phyloP scores from a whole-genome alignment of 2,888 invertebrate species.

The Lypha dubia region DNA sequence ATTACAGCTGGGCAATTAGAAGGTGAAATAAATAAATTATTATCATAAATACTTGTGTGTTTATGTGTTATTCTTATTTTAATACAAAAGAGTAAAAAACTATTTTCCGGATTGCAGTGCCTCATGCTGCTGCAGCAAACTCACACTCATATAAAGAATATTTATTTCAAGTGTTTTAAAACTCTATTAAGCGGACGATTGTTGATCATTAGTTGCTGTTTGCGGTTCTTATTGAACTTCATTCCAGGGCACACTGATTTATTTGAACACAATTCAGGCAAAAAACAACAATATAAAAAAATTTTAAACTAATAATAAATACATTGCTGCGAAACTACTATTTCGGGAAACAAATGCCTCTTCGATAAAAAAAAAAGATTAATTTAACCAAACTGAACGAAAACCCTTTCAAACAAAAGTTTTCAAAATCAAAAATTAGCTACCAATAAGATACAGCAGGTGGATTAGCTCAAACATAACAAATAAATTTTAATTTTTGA shows the following conservation, averaged over 20 bases:
- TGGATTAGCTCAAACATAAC: too few relatives aligned
- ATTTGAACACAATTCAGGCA: background rate
- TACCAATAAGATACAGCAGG: too few relatives aligned
- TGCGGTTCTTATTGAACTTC: background rate
- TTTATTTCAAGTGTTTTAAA: constrained; percentile 15
- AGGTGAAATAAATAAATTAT: constrained; percentile 29
- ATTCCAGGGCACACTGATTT: background rate
- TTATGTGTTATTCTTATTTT: background rate
- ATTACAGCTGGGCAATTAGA: constrained; percentile 51
- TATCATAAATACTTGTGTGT: background rate
- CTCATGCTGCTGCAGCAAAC: constrained; percentile 3
- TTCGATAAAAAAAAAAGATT: too few relatives aligned
- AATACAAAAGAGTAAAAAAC: background rate
- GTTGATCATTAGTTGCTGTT: constrained; percentile 51
- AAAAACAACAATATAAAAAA: too few relatives aligned
- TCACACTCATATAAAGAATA: background rate
- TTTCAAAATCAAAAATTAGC: too few relatives aligned
- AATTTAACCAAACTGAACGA: too few relatives aligned
- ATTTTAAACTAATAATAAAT: too few relatives aligned
- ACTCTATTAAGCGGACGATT: constrained; percentile 51
- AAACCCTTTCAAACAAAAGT: too few relatives aligned
- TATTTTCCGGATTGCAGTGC: background rate
- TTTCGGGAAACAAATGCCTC: too few relatives aligned
- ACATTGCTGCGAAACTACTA: too few relatives aligned
- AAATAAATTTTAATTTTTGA: too few relatives aligned